These are phyloP conservation scores for Cotesia vestalis DNA, from an alignment of 1,140 invertebrate species.

Conservation along the genomic window DNA sequence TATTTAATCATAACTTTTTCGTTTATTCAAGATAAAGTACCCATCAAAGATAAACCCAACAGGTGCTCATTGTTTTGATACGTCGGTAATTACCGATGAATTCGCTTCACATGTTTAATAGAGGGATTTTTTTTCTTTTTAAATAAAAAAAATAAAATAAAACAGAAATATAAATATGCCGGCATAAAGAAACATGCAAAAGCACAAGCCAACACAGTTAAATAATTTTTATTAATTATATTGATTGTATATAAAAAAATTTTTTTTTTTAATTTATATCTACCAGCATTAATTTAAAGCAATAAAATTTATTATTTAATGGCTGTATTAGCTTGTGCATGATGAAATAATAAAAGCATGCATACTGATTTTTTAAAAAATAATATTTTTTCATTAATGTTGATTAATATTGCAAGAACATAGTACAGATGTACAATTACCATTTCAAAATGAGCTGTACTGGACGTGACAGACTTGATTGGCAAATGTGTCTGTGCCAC, in stretches of 20 bases:
- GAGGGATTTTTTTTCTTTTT: slow-evolving; percentile 4
- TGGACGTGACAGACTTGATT: slow-evolving; percentile 59
- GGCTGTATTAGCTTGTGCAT: slow-evolving; percentile 47
- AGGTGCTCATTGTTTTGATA: slow-evolving; percentile 54
- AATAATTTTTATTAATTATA: slow-evolving; percentile 7
- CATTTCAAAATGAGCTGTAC: slow-evolving; percentile 64
- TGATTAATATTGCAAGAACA: slow-evolving; percentile 4
- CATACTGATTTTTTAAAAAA: not conserved
- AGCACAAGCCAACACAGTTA: slow-evolving; percentile 53
- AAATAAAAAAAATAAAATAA: slow-evolving; percentile 45
- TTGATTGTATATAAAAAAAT: not conserved
- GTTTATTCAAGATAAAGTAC: slow-evolving; percentile 21
- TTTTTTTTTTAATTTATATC: not conserved
- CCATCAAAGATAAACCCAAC: slow-evolving; percentile 55
- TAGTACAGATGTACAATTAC: slow-evolving; percentile 51
- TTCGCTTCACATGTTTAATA: slow-evolving; percentile 16
- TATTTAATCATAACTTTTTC: not conserved
- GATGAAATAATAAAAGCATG: slow-evolving; percentile 15
- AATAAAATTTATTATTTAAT: slow-evolving; percentile 1
- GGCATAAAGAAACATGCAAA: slow-evolving; percentile 63
- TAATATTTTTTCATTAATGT: too few species aligned
- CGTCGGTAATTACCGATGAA: slow-evolving; percentile 23
- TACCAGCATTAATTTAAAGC: not conserved
- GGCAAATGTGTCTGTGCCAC: slow-evolving; percentile 64
- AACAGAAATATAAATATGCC: slow-evolving; percentile 61